Conservation (phyloP, 2,888 invertebrate genomes). For the Callyntrura sp. region DNA sequence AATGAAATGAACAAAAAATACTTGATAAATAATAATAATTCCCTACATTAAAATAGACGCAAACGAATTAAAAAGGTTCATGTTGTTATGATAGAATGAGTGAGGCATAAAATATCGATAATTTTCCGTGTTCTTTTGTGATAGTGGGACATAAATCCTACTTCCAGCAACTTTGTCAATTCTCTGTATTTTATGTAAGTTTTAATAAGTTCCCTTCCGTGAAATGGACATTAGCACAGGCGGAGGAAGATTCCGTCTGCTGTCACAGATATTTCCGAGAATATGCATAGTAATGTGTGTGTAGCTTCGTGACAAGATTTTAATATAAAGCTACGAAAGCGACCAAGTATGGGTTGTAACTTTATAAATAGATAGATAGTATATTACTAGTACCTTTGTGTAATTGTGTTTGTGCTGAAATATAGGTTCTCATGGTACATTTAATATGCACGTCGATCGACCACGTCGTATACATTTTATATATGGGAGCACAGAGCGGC, state of each 20-base stretch:
- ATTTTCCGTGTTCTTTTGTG: conserved; percentile 8
- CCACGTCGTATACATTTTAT: neutral
- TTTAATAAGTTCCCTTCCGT: conserved; percentile 38
- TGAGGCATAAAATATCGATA: neutral
- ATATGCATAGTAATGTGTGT: neutral
- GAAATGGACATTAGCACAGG: conserved; percentile 28
- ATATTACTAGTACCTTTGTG: too few relatives aligned
- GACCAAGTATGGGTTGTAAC: neutral
- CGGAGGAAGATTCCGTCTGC: neutral
- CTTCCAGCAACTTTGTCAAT: neutral
- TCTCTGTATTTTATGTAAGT: conserved; percentile 1
- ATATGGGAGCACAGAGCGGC: conserved; percentile 4
- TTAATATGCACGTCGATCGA: too few relatives aligned
- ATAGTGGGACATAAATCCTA: neutral
- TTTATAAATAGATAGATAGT: neutral
- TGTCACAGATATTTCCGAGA: conserved; percentile 4
- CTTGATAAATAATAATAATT: neutral
- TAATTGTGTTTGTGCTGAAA: too few relatives aligned
- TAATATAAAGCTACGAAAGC: neutral
- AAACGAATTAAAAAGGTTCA: conserved; percentile 34
- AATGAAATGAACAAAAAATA: neutral
- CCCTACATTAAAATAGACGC: neutral
- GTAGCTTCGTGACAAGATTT: neutral
- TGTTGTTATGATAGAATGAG: neutral
- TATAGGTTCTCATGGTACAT: too few relatives aligned